A percentile compares a stretch with the other conserved stretches of the same genome.
phyloP scores from a whole-genome alignment of 1,140 invertebrate species.

The Drosophila tani region DNA sequence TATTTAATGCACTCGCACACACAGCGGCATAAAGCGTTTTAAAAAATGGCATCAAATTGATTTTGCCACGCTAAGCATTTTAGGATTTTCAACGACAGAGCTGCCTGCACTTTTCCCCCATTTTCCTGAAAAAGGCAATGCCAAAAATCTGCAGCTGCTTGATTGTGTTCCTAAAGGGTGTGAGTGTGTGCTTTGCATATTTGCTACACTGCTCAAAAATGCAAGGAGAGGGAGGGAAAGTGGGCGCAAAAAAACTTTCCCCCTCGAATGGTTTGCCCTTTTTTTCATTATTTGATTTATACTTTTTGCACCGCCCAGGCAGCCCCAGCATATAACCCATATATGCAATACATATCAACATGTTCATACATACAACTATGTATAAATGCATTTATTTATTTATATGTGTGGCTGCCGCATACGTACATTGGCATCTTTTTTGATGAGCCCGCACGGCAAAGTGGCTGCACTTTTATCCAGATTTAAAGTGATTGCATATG shows the following conservation, averaged over 20 bases:
- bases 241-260: not conserved
- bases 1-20: constrained; percentile 54
- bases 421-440: constrained; percentile 50
- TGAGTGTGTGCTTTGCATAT: constrained; percentile 53
- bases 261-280: constrained; percentile 22
- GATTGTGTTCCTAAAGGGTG: constrained; percentile 8
- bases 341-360: constrained; percentile 23
- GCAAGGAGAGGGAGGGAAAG: not conserved
- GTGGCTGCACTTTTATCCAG: constrained; percentile 58
- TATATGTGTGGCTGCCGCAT: constrained; percentile 8
- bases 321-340: constrained; percentile 16
- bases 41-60: constrained; percentile 79
- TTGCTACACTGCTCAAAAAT: constrained; percentile 32
- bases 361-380: constrained; percentile 13
- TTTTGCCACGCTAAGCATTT: constrained; percentile 75
- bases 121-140: constrained; percentile 8
- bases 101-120: not conserved
- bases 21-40: constrained; percentile 54
- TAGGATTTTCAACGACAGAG: constrained; percentile 52
- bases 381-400: constrained; percentile 11
- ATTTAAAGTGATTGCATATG: constrained; percentile 68
- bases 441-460: constrained; percentile 60
- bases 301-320: constrained; percentile 16
- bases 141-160: constrained; percentile 22
- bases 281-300: constrained; percentile 54